Evolutionary conservation across 2,797 vertebrate species (phyloP), one percentile per base, ranked within the genome.

Genomic region (Clarias platycephalus): DNA sequence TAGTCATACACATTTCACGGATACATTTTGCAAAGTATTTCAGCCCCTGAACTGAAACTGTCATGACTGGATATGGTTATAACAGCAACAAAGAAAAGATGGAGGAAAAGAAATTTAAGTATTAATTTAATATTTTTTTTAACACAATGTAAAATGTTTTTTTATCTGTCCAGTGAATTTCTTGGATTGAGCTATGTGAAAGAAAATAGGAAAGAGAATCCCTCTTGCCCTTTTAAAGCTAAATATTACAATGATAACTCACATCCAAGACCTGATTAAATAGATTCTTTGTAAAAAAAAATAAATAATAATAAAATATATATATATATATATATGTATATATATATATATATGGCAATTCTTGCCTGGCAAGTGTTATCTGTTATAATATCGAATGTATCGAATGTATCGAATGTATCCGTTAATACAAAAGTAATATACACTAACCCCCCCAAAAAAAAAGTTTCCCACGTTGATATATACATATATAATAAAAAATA

Each of bases 241-340:
- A 53, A 40, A 79, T 58, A 37, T 71, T 31, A 68, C 53, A 70
- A n/a, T 68, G 53, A 75, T 60, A 70, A 20, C n/a, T 70, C 63
- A 31, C 24, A 62, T 31, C 57, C 40, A 80, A 71, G 31, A 31
- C 6, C 16, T 75, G n/a, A 60, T 66, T 83, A 16, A 40, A 64
- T n/a, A 7, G 40, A 44, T 44, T 58, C 55, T 74, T 72, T 7
- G 15, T 16, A 53, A 72, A 13, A 37, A 37, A 5, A 37, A 37
- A 5, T n/a, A n/a, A n/a, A n/a, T n/a, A n/a, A n/a, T n/a, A n/a
- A n/a, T n/a, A n/a, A n/a, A n/a, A n/a, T n/a, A n/a, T n/a, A n/a
- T n/a, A n/a, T n/a, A n/a, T n/a, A n/a, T n/a, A n/a, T n/a, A n/a
- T n/a, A n/a, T n/a, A n/a, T n/a, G n/a, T n/a, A n/a, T n/a, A n/a